phyloP scores from a whole-genome alignment of 2,888 invertebrate species.

The Myathropa florea region DNA sequence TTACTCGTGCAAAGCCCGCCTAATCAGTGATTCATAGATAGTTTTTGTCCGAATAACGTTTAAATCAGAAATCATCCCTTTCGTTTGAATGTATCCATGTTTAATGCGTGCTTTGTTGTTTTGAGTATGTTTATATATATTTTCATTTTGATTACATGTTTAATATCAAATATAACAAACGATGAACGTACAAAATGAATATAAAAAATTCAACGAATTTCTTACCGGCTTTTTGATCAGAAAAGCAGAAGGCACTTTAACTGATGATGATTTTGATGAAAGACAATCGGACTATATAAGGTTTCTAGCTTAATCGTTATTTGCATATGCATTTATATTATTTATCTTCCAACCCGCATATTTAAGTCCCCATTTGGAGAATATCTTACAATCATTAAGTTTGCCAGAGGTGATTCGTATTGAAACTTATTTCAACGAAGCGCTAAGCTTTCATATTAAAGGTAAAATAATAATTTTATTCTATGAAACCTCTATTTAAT shows the following conservation, averaged over 20 bases:
- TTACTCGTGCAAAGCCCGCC: no score
- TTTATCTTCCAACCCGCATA: neutral
- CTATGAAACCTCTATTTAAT: neutral
- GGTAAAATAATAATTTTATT: slow-evolving; percentile 13
- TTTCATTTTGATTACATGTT: neutral
- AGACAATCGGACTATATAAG: slow-evolving; percentile 17
- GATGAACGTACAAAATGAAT: neutral
- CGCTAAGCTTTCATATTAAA: slow-evolving; percentile 5
- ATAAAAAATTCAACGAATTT: slow-evolving; percentile 29
- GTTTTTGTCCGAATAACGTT: no score
- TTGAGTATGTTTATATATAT: no score
- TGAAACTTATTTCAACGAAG: slow-evolving; percentile 26
- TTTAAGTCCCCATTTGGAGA: slow-evolving; percentile 16
- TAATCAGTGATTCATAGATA: no score
- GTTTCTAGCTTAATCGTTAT: neutral
- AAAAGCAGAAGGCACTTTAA: neutral
- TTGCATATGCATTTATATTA: neutral
- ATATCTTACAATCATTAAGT: neutral
- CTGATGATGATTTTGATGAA: slow-evolving; percentile 16
- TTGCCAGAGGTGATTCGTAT: slow-evolving; percentile 16
- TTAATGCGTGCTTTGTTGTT: no score
- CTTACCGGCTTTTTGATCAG: slow-evolving; percentile 6
- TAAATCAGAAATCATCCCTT: no score
- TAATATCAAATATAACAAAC: neutral
- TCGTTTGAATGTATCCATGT: no score